Percentiles rank a stretch among this genome's conserved stretches.
Conservation (phyloP, 2,888 invertebrate species). For the Tinea trinotella region DNA sequence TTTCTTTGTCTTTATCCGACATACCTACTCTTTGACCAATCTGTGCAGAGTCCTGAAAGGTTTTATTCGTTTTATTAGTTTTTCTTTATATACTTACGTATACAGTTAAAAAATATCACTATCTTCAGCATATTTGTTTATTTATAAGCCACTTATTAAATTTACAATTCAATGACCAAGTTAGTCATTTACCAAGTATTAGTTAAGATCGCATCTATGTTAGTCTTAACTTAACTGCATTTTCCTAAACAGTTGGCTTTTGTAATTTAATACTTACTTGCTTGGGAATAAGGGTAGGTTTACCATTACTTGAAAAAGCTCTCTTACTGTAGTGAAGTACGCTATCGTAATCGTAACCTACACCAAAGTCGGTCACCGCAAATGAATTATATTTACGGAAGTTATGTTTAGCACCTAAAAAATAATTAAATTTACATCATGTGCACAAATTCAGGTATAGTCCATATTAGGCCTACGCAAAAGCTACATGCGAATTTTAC, state of each 20-base stretch:
- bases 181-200: neutral
- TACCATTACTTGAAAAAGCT: slow-evolving; percentile 79
- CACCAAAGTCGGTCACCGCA: slow-evolving; percentile 76
- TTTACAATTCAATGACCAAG: slow-evolving; percentile 9
- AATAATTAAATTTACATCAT: neutral
- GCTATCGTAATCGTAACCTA: slow-evolving; percentile 81
- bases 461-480: no score
- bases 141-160: no score
- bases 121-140: no score
- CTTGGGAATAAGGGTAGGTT: slow-evolving; percentile 77
- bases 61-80: no score
- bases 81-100: no score
- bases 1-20: slow-evolving; percentile 70
- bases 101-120: no score
- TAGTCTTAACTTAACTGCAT: no score
- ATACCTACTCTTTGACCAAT: slow-evolving; percentile 73
- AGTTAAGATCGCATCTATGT: neutral
- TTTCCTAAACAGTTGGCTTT: neutral
- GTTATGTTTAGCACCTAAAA: slow-evolving; percentile 58
- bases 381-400: slow-evolving; percentile 78
- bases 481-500: no score
- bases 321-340: slow-evolving; percentile 81
- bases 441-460: no score
- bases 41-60: slow-evolving; percentile 44
- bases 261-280: slow-evolving; percentile 42